Base-by-base conservation (phyloP, 2,113 vertebrate species). In the Podocnemis expansa region DNA sequence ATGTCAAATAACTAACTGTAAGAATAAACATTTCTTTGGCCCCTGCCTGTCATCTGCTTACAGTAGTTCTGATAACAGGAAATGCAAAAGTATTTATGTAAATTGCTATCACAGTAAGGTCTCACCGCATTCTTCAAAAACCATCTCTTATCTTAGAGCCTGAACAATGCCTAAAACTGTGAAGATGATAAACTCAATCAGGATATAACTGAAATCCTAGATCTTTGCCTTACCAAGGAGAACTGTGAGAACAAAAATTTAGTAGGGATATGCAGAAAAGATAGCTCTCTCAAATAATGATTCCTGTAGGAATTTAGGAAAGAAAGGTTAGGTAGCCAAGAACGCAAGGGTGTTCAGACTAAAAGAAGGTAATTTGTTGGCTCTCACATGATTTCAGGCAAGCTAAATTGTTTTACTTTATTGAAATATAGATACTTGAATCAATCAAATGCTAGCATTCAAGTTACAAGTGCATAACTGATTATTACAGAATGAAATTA, bases 1-100 rank as follows among this genome's bases (percentile, higher is more conserved):
- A 56, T 67, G 60, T 63, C 56, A 63, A 63, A 88, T 84, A 93
- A 93, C 85, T 87, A 95, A 45, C 90, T 96, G 73, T 29, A 60
- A 73, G 81, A 22, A 94, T 85, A 89, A 75, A 89, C 80, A 85
- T 78, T 34, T 54, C 78, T 56, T n/a, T 8, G 93, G 63, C 47
- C 85, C 82, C 31, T 19, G 34, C 21, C 34, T 19, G 29, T 31
- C 78, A 82, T 90, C 73, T 80, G 82, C 82, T 82, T 31, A 88
- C 83, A 24, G 83, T 14, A 78, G 1, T 86, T 91, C 89, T 49
- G 27, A 38, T 63, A 29, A 94, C 58, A 49, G 38, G 38, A 0
- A 1, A 88, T 80, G 38, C 27, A 84, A 87, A 84, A 45, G 83
- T n/a, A 70, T 56, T 78, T 84, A n/a, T 91, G 81, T 49, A 83